Base-by-base conservation (phyloP, 2,113 vertebrate genomes). In the Micronycteris hirsuta region DNA sequence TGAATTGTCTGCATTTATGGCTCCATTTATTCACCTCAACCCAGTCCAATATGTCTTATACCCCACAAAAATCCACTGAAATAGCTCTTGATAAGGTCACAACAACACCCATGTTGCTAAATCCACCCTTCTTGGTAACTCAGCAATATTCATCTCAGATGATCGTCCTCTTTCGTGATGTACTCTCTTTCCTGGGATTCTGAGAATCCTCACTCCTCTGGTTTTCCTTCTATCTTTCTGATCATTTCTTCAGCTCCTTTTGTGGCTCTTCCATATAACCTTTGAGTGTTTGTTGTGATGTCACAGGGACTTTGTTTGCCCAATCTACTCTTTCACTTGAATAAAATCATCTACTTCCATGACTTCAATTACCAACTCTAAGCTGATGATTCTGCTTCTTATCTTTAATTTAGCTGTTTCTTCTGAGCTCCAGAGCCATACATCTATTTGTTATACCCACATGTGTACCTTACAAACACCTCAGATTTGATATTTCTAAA, bases 21-120 rank as follows among this genome's bases (percentile, higher is more conserved):
- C 73, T 97, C 41, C 11, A 49, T 83, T 94, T 97, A 54, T 89
- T 96, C 54, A 86, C 89, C 28, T 95, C 86, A 95, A 33, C 86
- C 86, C 67, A 93, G 89, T 96, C 67, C 95, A 96, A 83, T 95
- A 78, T 96, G 93, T 93, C 43, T 94, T 93, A 73, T 91, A 67
- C 74, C 54, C 61, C 26, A 89, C 67, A 74, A 4, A 73, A 86
- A 41, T 96, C 13, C 56, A 93, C 36, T 63, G 13, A 96, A 97
- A 95, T 84, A 95, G 33, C 31, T 95, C 67, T 93, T 43, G 19
- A 85, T 74, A 94, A 94, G 92, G 86, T 94, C 83, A 94, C 54
- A 89, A 22, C 91, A 89, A 95, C 68, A 96, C 49, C 28, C 19
- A 24, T 41, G 22, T 87, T 91, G 36, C 41, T 96, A 89, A 96